Base-by-base conservation (phyloP, 1,140 invertebrate genomes). In the Bombus polaris region DNA sequence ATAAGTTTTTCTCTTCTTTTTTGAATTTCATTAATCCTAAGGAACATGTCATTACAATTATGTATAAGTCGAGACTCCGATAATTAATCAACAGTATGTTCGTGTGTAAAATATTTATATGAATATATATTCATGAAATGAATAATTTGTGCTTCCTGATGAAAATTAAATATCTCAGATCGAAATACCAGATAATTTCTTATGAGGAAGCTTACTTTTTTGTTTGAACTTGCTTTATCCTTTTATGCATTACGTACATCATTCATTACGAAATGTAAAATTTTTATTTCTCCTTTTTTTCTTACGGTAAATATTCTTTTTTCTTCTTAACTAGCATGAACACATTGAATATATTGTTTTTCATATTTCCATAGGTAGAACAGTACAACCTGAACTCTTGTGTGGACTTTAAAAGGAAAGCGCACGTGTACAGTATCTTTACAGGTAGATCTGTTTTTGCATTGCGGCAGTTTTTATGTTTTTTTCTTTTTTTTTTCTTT, bases 281-380 rank as follows among this genome's bases (percentile, higher is more conserved):
- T 77, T 83, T 53, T 39, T 62, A 15, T 68, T 87, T 80, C 65
- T 88, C 18, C 86, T 32, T 86, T 82, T 73, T 42, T 72, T 71
- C 44, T 89, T 86, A 91, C 77, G 88, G 88, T 93, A 90, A 91
- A 91, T 90, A 90, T 87, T 74, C 35, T 79, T 87, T 92, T 88
- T 80, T 72, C 18, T 68, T 90, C 92, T 92, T 91, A 85, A 90
- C 90, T 93, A 93, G 86, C 86, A 92, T 94, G 92, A 95, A 95
- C 94, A 95, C 94, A 94, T 94, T 93, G 68, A 93, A 93, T 89
- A 90, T 93, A 93, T 93, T 93, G 91, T 93, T 93, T 93, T 85
- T 91, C 62, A 15, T n/a, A 85, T 79, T 70, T 83, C 77, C 91
- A 91, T 91, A 92, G 82, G 88, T 87, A 91, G 84, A 92, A 66